Percentiles rank a stretch among this genome's conserved stretches.
Conservation (phyloP, 2,888 invertebrate species). For the Eupithecia centaureata region DNA sequence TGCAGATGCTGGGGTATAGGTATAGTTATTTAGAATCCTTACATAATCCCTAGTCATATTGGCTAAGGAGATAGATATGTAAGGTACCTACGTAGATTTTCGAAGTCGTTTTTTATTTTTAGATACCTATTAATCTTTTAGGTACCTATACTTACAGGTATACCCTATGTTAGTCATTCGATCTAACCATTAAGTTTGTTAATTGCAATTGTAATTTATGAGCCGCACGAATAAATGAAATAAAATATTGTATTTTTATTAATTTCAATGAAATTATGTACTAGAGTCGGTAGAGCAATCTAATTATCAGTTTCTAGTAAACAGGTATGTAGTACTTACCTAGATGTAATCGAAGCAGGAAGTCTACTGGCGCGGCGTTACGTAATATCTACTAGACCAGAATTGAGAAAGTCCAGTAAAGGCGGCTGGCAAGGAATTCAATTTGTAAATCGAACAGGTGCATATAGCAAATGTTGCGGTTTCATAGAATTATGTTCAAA, state of each 20-base stretch:
- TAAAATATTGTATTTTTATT: neutral
- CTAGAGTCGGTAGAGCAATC: neutral
- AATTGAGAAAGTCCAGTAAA: conserved; percentile 2
- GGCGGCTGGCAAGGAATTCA: conserved; percentile 31
- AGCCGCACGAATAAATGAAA: no score
- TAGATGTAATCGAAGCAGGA: conserved; percentile 10
- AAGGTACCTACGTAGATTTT: no score
- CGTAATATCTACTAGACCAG: neutral
- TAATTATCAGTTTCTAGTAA: neutral
- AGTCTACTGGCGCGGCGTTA: neutral
- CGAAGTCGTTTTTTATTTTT: no score
- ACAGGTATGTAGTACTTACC: neutral
- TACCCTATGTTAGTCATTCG: no score
- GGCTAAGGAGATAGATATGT: no score
- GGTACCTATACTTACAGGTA: no score
- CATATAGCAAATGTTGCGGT: neutral
- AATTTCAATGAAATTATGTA: neutral
- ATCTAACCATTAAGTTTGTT: no score
- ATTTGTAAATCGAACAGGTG: conserved; percentile 34
- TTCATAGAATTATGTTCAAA: neutral
- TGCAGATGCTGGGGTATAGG: neutral
- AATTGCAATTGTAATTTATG: no score
- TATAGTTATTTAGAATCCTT: no score
- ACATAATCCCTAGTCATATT: no score
- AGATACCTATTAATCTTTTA: no score